phyloP scores from a whole-genome alignment of 2,797 vertebrate genomes.

The Limosa lapponica region DNA sequence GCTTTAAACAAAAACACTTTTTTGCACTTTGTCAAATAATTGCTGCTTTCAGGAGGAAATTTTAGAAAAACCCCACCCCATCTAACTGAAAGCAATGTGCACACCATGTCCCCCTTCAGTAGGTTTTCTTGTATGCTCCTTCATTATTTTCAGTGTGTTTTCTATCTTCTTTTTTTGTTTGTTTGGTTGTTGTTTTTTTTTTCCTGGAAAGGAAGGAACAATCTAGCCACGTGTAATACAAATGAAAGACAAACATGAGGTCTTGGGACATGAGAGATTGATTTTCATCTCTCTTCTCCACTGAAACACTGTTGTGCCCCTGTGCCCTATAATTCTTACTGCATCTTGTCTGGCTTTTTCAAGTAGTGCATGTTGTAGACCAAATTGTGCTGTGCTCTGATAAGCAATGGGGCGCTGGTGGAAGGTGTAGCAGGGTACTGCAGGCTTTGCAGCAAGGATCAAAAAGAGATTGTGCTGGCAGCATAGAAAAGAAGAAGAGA shows the following conservation, averaged over 20 bases:
- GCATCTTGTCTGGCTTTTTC: background rate
- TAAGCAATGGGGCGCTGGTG: background rate
- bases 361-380: rapidly evolving
- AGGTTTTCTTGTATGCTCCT: background rate
- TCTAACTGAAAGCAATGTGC: background rate
- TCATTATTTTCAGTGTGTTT: background rate
- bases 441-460: background rate
- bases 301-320: rapidly evolving
- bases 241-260: background rate
- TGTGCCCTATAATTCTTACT: background rate
- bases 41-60: background rate
- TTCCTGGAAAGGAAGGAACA: background rate
- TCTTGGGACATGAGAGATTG: rapidly evolving
- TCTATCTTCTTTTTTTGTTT: background rate
- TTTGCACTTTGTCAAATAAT: background rate
- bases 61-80: rapidly evolving
- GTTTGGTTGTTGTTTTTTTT: background rate
- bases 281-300: background rate
- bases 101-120: background rate
- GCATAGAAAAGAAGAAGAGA: background rate
- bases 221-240: rapidly evolving
- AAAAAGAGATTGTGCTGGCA: background rate
- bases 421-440: rapidly evolving
- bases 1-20: background rate
- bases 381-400: rapidly evolving